Evolutionary conservation across 2,113 vertebrate genomes (phyloP).

Genomic region (Morphnarchus princeps): DNA sequence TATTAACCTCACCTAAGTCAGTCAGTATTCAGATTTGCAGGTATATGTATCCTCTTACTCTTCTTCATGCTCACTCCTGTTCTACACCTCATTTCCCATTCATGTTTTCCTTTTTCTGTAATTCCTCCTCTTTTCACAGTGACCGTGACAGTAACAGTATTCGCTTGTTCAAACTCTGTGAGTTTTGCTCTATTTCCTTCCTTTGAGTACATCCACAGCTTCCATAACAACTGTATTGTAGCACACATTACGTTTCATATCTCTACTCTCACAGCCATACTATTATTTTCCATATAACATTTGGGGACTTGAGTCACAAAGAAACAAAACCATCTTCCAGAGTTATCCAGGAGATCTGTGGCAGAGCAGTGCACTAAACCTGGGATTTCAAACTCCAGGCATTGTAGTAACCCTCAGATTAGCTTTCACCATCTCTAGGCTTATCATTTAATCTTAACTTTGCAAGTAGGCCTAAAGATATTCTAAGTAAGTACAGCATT

Average conservation of each 20-base stretch:
- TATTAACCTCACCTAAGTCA: background rate
- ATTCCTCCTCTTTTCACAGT: background rate
- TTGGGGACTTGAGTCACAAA: background rate
- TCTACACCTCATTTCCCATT: background rate
- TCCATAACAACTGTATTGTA: background rate
- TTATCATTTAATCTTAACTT: background rate
- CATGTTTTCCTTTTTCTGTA: background rate
- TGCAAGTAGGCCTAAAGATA: background rate
- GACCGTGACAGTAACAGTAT: background rate
- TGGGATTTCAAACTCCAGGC: background rate
- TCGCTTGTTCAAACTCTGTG: background rate
- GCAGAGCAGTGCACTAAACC: background rate
- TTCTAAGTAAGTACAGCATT: background rate
- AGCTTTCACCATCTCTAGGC: background rate
- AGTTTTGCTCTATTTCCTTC: background rate
- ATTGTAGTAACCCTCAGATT: background rate
- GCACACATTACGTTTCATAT: background rate
- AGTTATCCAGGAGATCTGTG: background rate
- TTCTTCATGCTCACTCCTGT: background rate
- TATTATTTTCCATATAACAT: background rate
- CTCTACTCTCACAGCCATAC: background rate
- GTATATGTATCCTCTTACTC: background rate
- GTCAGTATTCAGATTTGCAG: background rate
- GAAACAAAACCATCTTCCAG: background rate
- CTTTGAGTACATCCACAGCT: background rate